phyloP scores from a whole-genome alignment of 2,113 vertebrate species.

The Upupa epops region DNA sequence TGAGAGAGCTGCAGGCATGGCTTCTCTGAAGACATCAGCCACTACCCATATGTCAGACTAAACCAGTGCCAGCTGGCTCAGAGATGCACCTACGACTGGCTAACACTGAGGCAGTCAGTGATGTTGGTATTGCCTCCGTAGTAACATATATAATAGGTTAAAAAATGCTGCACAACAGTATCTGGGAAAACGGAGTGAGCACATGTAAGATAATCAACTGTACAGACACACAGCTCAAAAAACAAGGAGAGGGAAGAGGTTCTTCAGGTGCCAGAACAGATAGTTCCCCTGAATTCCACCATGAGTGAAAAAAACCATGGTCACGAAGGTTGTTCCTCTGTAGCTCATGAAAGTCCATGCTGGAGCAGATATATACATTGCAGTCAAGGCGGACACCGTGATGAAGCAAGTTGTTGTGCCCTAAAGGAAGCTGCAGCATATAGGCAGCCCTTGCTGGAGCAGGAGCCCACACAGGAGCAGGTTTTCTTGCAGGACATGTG shows the following conservation, averaged over 20 bases:
- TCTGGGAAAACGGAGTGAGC: background rate
- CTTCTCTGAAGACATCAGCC: background rate
- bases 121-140: background rate
- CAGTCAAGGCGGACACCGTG: no score
- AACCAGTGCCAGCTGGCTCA: background rate
- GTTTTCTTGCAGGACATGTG: background rate
- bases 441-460: no score
- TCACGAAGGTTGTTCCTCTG: no score
- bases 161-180: background rate
- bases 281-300: no score
- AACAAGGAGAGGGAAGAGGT: background rate
- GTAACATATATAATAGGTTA: no score
- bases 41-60: fast-evolving
- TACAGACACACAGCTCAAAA: no score
- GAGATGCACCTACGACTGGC: fast-evolving
- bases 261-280: background rate
- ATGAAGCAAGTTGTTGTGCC: no score
- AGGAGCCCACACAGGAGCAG: no score
- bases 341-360: no score
- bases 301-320: no score
- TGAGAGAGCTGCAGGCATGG: background rate
- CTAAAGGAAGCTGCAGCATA: background rate
- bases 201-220: background rate
- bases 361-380: no score
- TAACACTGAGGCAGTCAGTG: background rate